These are phyloP conservation scores for Phoeniculus purpureus DNA, from an alignment of 2,797 vertebrate species.

Conservation along the genomic window DNA sequence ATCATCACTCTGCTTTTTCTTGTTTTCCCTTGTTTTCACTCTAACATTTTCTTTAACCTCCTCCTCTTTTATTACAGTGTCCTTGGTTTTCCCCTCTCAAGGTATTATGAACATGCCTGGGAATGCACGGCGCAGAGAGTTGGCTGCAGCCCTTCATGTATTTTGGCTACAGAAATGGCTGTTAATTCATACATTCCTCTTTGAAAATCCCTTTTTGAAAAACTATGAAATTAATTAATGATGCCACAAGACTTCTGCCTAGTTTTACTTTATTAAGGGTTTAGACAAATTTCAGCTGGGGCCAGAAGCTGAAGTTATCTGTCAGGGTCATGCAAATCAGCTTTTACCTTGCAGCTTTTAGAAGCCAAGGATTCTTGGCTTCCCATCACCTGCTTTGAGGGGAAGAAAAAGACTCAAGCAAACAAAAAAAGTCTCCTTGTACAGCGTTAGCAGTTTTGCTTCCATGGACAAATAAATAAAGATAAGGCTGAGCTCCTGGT, in stretches of 20 bases:
- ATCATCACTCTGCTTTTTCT: background rate
- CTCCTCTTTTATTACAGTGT: background rate
- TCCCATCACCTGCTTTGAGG: background rate
- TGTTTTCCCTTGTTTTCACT: background rate
- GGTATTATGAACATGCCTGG: constrained; percentile 20
- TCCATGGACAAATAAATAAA: background rate
- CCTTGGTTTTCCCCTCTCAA: constrained; percentile 19
- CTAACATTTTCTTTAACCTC: background rate
- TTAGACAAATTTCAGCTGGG: constrained; percentile 2
- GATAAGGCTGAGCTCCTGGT: background rate
- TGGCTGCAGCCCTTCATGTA: constrained; percentile 21
- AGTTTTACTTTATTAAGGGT: constrained; percentile 14
- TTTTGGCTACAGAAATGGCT: constrained; percentile 29
- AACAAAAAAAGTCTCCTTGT: background rate
- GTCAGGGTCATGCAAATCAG: background rate
- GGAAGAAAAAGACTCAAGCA: background rate
- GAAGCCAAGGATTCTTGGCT: background rate
- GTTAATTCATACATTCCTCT: constrained; percentile 44
- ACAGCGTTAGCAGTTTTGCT: background rate
- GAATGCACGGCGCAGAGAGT: background rate
- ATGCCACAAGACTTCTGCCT: constrained; percentile 11
- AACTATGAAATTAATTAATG: constrained; percentile 44
- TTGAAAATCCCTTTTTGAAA: background rate
- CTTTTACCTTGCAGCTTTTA: background rate
- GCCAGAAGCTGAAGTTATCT: background rate